Conservation (phyloP, 2,888 invertebrate species). For the Chloroclystis v-ata region DNA sequence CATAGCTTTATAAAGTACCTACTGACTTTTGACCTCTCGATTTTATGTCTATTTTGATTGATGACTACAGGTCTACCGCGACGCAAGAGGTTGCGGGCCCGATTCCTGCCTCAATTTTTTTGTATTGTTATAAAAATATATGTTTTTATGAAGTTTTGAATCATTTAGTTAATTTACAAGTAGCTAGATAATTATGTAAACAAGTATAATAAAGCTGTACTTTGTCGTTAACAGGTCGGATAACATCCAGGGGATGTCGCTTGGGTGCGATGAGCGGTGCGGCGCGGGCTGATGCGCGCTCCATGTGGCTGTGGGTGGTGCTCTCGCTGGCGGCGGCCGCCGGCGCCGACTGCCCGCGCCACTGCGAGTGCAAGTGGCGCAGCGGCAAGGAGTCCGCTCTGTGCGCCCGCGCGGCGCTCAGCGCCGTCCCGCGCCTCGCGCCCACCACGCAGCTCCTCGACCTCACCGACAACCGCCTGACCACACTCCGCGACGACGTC, state of each 20-base stretch:
- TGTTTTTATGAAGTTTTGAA: too few species aligned
- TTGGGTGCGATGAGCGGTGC: constrained; percentile 60
- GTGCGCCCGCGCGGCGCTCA: constrained; percentile 86
- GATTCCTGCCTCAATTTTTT: too few species aligned
- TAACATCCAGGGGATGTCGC: constrained; percentile 61
- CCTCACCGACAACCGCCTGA: constrained; percentile 85
- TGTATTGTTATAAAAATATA: too few species aligned
- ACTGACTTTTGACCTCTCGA: too few species aligned
- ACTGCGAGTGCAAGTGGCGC: constrained; percentile 94
- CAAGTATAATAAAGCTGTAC: too few species aligned
- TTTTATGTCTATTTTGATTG: too few species aligned
- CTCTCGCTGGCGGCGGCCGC: constrained; percentile 69
- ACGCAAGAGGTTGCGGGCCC: too few species aligned
- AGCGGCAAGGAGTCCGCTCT: constrained; percentile 91
- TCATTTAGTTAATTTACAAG: too few species aligned
- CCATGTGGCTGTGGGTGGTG: constrained; percentile 77
- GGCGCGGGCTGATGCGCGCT: constrained; percentile 59
- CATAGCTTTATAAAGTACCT: too few species aligned
- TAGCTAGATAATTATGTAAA: too few species aligned
- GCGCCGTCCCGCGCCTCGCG: constrained; percentile 85
- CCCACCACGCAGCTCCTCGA: constrained; percentile 89
- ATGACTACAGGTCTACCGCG: too few species aligned
- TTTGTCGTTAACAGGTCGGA: constrained; percentile 47
- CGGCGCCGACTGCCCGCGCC: constrained; percentile 83
- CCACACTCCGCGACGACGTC: constrained; percentile 82